A percentile compares a stretch with the other conserved stretches of the same genome.
These are phyloP conservation scores for Heterodera filipjevi DNA, from an alignment of 2,888 invertebrate genomes.

Conservation along the genomic window DNA sequence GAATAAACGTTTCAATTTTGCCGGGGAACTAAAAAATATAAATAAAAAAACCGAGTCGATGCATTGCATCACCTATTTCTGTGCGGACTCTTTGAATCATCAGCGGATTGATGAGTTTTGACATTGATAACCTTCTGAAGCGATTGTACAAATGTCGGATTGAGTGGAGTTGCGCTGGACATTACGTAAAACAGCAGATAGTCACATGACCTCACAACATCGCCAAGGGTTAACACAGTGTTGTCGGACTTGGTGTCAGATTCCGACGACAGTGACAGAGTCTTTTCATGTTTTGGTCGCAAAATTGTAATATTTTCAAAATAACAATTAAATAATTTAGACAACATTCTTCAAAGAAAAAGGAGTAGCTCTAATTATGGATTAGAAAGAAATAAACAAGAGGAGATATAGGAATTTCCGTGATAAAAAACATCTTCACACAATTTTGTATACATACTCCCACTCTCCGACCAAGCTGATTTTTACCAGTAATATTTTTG, in stretches of 20 bases:
- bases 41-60: background rate
- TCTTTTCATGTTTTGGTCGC: background rate
- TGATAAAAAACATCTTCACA: too few relatives aligned
- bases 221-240: slow-evolving; percentile 8
- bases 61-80: background rate
- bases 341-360: slow-evolving; percentile 19
- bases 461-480: too few relatives aligned
- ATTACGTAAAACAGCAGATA: slow-evolving; percentile 22
- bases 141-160: slow-evolving; percentile 21
- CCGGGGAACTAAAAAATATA: slow-evolving; percentile 47
- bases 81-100: background rate
- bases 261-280: slow-evolving; percentile 5
- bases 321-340: slow-evolving; percentile 29
- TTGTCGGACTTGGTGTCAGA: slow-evolving; percentile 16
- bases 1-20: slow-evolving; percentile 51
- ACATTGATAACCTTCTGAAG: slow-evolving; percentile 4
- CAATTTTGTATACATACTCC: too few relatives aligned
- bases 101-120: background rate
- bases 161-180: slow-evolving; percentile 1
- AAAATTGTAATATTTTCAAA: slow-evolving; percentile 32
- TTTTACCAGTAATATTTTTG: too few relatives aligned
- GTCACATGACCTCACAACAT: slow-evolving; percentile 10
- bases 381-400: too few relatives aligned
- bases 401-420: too few relatives aligned
- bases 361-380: too few relatives aligned